Conservation (phyloP, 2,888 invertebrate species). For the Theristus sp. region DNA sequence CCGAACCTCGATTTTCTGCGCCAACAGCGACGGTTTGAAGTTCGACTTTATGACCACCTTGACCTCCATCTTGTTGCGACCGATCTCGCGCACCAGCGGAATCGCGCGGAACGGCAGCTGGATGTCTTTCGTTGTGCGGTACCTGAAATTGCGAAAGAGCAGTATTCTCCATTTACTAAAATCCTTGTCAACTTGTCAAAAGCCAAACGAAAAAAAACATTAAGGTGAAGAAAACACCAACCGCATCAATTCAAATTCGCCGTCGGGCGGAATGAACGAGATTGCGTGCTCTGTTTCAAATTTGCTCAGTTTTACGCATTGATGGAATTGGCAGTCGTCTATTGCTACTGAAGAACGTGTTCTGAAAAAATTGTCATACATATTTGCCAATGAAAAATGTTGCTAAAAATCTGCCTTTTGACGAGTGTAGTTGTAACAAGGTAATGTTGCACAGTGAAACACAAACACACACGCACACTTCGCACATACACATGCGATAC, state of each 20-base stretch:
- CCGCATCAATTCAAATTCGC: slow-evolving; percentile 98
- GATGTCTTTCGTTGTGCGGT: slow-evolving; percentile 97
- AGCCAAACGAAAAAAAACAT: not conserved
- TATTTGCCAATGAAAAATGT: not conserved
- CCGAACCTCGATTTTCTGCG: slow-evolving; percentile 88
- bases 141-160: slow-evolving; percentile 40
- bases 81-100: slow-evolving; percentile 88
- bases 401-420: not conserved
- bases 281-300: slow-evolving; percentile 99
- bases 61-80: slow-evolving; percentile 98
- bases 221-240: too few species aligned
- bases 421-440: too few species aligned
- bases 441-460: too few species aligned
- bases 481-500: too few species aligned
- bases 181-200: too few species aligned
- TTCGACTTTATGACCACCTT: slow-evolving; percentile 97
- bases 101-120: slow-evolving; percentile 98
- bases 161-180: too few species aligned
- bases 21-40: slow-evolving; percentile 89
- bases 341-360: slow-evolving; percentile 95
- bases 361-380: slow-evolving; percentile 6
- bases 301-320: slow-evolving; percentile 96
- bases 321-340: slow-evolving; percentile 99
- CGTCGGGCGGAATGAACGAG: slow-evolving; percentile 98
- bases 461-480: too few species aligned